These are phyloP conservation scores for Buphagus erythrorhynchus DNA, from an alignment of 2,797 vertebrate genomes.

Conservation along the genomic window DNA sequence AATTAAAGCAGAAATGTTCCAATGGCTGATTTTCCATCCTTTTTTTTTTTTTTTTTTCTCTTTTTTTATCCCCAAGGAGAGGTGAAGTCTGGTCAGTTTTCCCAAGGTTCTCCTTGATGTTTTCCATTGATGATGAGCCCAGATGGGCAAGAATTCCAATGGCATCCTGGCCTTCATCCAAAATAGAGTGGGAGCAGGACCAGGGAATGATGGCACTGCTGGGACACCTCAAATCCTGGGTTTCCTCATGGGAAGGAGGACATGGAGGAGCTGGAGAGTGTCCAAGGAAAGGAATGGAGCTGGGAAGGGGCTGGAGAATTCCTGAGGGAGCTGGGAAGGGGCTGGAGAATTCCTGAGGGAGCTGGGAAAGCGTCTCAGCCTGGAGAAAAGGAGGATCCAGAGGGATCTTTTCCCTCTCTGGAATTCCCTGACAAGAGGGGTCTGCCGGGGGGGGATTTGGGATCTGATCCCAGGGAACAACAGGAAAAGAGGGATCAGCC, in stretches of 20 bases:
- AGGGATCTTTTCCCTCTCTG: neutral
- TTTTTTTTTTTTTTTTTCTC: rapidly evolving
- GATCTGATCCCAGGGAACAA: neutral
- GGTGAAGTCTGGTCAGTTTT: neutral
- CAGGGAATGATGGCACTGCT: neutral
- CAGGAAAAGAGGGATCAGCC: neutral
- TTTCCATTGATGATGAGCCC: neutral
- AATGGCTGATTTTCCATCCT: neutral
- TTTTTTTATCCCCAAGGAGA: neutral
- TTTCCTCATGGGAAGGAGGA: neutral
- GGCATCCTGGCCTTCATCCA: neutral
- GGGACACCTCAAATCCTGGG: neutral
- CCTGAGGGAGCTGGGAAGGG: neutral
- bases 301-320: neutral
- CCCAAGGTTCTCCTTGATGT: neutral
- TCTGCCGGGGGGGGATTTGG: neutral
- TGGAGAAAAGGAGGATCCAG: neutral
- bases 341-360: neutral
- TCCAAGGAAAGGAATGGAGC: rapidly evolving
- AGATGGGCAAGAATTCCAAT: neutral
- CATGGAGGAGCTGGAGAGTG: rapidly evolving
- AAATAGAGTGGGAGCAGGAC: rapidly evolving
- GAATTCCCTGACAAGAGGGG: neutral
- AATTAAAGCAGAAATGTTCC: constrained; percentile 10
- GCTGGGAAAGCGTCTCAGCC: neutral